These are phyloP conservation scores for Heliconius congener DNA, from an alignment of 1,140 invertebrate genomes.

Conservation along the genomic window DNA sequence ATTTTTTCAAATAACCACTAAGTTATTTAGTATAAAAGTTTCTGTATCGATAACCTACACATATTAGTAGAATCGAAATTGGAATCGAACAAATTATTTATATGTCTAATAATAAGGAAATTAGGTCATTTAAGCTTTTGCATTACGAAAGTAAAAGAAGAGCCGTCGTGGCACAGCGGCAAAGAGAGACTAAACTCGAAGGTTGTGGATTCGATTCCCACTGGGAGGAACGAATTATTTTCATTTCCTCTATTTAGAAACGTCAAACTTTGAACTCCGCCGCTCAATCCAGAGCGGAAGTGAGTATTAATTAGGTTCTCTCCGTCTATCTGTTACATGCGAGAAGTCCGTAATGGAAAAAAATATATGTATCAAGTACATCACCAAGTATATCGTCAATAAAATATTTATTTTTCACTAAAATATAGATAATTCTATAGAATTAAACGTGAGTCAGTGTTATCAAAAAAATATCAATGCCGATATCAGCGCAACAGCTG, in stretches of 20 bases:
- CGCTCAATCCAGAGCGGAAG: no score
- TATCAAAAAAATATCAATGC: background rate
- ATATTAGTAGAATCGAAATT: background rate
- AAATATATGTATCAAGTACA: no score
- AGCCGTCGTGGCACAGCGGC: background rate
- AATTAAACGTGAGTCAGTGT: background rate
- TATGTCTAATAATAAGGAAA: background rate
- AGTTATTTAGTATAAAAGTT: background rate
- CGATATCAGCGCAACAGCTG: background rate
- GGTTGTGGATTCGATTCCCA: no score
- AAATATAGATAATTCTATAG: background rate
- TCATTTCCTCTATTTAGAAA: no score
- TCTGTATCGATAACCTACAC: background rate
- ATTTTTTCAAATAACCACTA: background rate
- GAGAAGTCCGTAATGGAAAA: no score
- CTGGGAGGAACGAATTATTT: no score
- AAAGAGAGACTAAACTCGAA: background rate
- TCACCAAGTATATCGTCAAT: background rate
- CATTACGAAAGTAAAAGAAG: background rate
- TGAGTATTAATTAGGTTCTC: no score
- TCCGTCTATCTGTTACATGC: no score
- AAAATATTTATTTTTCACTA: background rate
- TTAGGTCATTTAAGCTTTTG: background rate
- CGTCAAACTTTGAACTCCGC: no score
- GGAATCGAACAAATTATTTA: background rate